These are phyloP conservation scores for Lepisosteus osseus DNA, from an alignment of 2,113 vertebrate genomes.

Conservation along the genomic window DNA sequence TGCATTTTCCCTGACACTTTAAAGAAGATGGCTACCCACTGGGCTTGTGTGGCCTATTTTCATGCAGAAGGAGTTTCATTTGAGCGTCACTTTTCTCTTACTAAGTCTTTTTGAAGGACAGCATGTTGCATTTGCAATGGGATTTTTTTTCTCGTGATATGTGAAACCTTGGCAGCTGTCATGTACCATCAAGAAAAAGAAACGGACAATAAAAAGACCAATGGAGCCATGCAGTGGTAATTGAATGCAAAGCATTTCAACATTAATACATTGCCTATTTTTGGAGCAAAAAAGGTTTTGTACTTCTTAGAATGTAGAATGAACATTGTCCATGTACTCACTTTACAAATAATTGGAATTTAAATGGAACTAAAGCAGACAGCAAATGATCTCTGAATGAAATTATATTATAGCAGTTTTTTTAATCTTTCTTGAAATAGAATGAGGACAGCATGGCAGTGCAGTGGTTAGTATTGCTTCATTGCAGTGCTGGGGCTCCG, in stretches of 20 bases:
- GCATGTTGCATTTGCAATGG: slow-evolving; percentile 2
- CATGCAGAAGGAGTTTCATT: neutral
- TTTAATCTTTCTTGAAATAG: too few relatives aligned
- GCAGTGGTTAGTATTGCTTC: too few relatives aligned
- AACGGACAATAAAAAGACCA: slow-evolving; percentile 29
- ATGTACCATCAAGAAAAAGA: slow-evolving; percentile 32
- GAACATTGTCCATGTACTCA: too few relatives aligned
- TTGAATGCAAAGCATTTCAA: neutral
- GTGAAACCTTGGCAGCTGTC: slow-evolving; percentile 50
- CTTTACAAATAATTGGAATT: too few relatives aligned
- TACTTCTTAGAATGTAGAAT: too few relatives aligned
- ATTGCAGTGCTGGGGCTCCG: too few relatives aligned
- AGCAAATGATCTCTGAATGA: too few relatives aligned
- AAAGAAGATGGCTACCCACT: neutral
- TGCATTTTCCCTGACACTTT: slow-evolving; percentile 2
- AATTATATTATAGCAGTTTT: too few relatives aligned
- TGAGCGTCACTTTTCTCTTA: slow-evolving; percentile 8
- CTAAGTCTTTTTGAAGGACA: slow-evolving; percentile 2
- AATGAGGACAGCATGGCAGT: too few relatives aligned
- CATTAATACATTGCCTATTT: too few relatives aligned
- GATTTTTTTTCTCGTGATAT: slow-evolving; percentile 39
- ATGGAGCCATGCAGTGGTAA: neutral
- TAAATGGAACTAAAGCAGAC: too few relatives aligned
- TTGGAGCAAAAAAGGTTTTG: too few relatives aligned
- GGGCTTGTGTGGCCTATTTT: slow-evolving; percentile 12